phyloP scores from a whole-genome alignment of 2,113 vertebrate species.

The Amazona vittata region DNA sequence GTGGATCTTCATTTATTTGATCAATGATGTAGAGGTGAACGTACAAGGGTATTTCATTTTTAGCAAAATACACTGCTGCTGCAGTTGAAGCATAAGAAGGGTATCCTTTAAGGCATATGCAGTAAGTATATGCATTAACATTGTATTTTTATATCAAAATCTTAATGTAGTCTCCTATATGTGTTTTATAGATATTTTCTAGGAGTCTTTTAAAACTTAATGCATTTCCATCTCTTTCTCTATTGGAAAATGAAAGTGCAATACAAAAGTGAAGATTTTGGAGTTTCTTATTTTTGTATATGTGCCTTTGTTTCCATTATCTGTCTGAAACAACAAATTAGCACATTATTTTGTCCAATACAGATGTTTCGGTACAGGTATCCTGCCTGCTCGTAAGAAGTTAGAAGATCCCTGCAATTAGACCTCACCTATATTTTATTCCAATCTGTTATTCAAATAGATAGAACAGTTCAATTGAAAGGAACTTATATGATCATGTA shows the following conservation, averaged over 20 bases:
- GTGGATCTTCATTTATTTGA: neutral
- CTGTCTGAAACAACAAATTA: neutral
- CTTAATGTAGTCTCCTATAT: neutral
- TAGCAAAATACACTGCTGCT: neutral
- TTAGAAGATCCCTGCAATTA: neutral
- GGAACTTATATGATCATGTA: neutral
- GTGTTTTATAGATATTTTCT: neutral
- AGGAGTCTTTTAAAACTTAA: neutral
- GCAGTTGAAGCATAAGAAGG: neutral
- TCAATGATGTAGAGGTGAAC: neutral
- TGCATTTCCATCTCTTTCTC: neutral
- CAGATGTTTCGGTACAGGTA: neutral
- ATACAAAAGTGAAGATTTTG: neutral
- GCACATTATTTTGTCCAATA: neutral
- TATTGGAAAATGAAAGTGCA: neutral
- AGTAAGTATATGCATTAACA: neutral
- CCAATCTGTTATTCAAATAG: neutral
- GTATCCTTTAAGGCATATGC: neutral
- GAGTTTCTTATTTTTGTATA: neutral
- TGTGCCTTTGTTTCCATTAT: neutral
- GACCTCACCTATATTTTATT: neutral
- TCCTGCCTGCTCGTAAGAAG: neutral
- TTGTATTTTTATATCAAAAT: neutral
- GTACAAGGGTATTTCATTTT: neutral
- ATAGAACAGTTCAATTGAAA: neutral